phyloP scores from a whole-genome alignment of 2,888 invertebrate species.

The Cheilosia soror region DNA sequence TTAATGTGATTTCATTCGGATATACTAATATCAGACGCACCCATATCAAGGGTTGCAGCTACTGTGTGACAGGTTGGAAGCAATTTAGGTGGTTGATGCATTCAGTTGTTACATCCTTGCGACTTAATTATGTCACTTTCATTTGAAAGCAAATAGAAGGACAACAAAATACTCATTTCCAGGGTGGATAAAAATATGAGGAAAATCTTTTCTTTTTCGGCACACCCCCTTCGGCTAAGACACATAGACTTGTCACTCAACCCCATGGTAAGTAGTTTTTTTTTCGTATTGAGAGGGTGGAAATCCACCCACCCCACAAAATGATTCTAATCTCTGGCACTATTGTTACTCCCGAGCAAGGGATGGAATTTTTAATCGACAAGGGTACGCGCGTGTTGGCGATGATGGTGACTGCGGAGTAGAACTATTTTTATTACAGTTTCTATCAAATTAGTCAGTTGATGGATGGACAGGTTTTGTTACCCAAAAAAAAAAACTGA shows the following conservation, averaged over 20 bases:
- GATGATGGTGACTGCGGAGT: slow-evolving; percentile 31
- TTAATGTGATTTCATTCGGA: slow-evolving; percentile 35
- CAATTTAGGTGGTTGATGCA: slow-evolving; percentile 38
- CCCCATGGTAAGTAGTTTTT: slow-evolving; percentile 16
- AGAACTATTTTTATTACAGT: slow-evolving; percentile 62
- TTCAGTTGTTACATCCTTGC: slow-evolving; percentile 43
- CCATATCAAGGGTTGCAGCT: slow-evolving; percentile 34
- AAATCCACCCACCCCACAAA: slow-evolving; percentile 29
- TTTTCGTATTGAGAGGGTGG: slow-evolving; percentile 27
- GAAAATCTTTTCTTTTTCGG: slow-evolving; percentile 12
- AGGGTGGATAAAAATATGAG: slow-evolving; percentile 34
- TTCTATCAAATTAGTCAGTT: slow-evolving; percentile 66
- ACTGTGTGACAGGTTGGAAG: slow-evolving; percentile 44
- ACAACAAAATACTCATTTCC: slow-evolving; percentile 3
- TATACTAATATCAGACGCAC: slow-evolving; percentile 1
- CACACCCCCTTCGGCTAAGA: slow-evolving; percentile 27
- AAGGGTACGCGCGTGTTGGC: slow-evolving; percentile 52
- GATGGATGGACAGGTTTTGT: slow-evolving; percentile 69
- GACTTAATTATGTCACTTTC: slow-evolving; percentile 67
- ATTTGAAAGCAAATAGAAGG: slow-evolving; percentile 5
- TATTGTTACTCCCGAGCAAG: slow-evolving; percentile 24
- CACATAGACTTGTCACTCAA: not conserved
- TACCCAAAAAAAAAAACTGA: slow-evolving; percentile 5
- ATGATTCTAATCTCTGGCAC: slow-evolving; percentile 60
- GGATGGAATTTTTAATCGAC: slow-evolving; percentile 38